These are phyloP conservation scores for Cryptosula pallasiana DNA, from an alignment of 2,888 invertebrate species.

Conservation along the genomic window DNA sequence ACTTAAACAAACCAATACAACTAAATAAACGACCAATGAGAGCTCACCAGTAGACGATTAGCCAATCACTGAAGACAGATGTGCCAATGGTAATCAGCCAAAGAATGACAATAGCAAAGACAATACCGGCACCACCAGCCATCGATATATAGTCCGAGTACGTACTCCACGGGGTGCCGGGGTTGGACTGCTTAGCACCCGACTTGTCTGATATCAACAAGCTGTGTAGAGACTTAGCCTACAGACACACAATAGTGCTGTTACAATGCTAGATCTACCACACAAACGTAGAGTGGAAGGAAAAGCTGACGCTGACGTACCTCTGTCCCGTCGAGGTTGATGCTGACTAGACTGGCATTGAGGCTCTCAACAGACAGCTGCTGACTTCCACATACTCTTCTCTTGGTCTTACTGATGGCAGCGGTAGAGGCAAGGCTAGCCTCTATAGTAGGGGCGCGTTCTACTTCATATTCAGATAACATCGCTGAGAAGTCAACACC, in stretches of 20 bases:
- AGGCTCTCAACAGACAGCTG: conserved; percentile 28
- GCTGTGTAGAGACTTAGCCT: conserved; percentile 24
- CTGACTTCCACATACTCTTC: conserved; percentile 9
- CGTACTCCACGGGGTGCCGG: conserved; percentile 16
- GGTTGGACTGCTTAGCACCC: background rate
- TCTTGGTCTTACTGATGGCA: conserved; percentile 17
- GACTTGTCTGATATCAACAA: conserved; percentile 18
- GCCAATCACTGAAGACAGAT: conserved; percentile 22
- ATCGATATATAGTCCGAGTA: background rate
- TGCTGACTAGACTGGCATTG: conserved; percentile 29
- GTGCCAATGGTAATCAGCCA: conserved; percentile 13
- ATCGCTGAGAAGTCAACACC: conserved; percentile 31
- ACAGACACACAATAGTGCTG: no score
- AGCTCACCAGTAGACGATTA: conserved; percentile 16
- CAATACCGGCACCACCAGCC: conserved; percentile 19
- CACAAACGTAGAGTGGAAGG: no score
- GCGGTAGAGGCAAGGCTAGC: conserved; percentile 22
- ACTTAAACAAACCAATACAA: no score
- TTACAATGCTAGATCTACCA: no score
- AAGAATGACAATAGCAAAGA: background rate
- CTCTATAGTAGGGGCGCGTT: conserved; percentile 23
- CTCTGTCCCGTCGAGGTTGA: conserved; percentile 18
- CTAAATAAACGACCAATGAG: background rate
- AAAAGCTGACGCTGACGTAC: background rate
- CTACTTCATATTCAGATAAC: conserved; percentile 20